A percentile compares a stretch with the other conserved stretches of the same genome.
Evolutionary conservation across 2,888 invertebrate genomes (phyloP).

Genomic region (Polydrusus pterygomalis): DNA sequence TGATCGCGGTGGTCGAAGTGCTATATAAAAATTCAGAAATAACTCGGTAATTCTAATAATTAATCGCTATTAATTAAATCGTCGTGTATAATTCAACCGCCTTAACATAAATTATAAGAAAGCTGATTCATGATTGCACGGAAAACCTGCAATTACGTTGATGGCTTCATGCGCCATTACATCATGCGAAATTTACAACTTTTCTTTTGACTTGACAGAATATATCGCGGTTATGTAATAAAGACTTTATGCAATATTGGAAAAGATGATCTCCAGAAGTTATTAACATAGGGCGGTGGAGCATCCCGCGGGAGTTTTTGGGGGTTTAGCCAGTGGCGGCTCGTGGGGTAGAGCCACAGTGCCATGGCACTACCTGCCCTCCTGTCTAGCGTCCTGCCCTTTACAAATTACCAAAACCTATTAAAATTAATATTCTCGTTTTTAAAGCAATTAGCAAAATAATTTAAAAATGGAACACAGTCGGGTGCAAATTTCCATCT

Average conservation of each 20-base stretch:
- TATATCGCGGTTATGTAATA: neutral
- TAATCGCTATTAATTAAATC: slow-evolving; percentile 48
- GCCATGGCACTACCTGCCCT: no score
- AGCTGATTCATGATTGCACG: slow-evolving; percentile 38
- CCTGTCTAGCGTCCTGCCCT: no score
- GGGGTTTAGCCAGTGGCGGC: no score
- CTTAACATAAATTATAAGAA: slow-evolving; percentile 45
- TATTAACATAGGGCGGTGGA: no score
- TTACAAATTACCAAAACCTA: no score
- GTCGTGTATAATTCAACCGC: slow-evolving; percentile 30
- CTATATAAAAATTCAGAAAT: slow-evolving; percentile 37
- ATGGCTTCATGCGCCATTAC: slow-evolving; percentile 42
- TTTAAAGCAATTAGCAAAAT: no score
- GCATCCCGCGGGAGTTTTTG: no score
- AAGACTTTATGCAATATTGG: neutral
- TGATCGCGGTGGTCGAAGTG: slow-evolving; percentile 15
- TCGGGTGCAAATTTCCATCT: no score
- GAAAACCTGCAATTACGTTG: slow-evolving; percentile 44
- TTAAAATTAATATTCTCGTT: no score
- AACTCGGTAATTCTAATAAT: slow-evolving; percentile 40
- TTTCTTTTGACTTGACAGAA: neutral
- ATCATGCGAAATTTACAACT: slow-evolving; percentile 33
- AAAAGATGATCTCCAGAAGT: no score
- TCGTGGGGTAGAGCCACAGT: no score
- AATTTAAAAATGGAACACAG: no score